Percentiles rank a stretch among this genome's conserved stretches.
phyloP scores from a whole-genome alignment of 1,140 invertebrate genomes.

The Eulimnadia texana region DNA sequence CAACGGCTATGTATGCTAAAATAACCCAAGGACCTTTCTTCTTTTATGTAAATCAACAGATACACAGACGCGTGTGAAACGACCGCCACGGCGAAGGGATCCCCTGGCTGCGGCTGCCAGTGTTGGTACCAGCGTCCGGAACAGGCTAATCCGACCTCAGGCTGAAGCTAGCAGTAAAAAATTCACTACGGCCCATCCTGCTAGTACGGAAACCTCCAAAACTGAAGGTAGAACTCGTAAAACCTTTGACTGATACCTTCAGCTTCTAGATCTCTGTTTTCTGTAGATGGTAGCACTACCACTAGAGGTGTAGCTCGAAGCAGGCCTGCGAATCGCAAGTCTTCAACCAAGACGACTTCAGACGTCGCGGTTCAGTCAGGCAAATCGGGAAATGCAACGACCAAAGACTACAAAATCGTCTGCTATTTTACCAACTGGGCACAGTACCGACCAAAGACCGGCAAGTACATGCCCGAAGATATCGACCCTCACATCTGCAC shows the following conservation, averaged over 20 bases:
- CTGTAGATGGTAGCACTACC: neutral
- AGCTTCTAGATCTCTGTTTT: neutral
- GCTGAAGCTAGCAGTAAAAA: neutral
- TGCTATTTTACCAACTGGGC: slow-evolving; percentile 98
- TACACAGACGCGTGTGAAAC: neutral
- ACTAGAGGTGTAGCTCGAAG: neutral
- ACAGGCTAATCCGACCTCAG: slow-evolving; percentile 7
- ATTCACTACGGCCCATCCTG: neutral
- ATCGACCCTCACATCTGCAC: slow-evolving; percentile 90
- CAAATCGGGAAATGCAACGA: neutral
- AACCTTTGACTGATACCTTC: too few species aligned
- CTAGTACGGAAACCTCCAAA: neutral
- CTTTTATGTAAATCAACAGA: neutral
- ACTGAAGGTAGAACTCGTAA: too few species aligned
- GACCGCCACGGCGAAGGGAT: slow-evolving; percentile 9
- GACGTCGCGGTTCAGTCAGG: neutral
- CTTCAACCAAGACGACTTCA: neutral
- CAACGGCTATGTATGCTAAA: neutral
- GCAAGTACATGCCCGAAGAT: slow-evolving; percentile 87
- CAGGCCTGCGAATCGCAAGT: neutral
- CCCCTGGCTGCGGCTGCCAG: slow-evolving; percentile 12
- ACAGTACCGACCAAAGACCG: slow-evolving; percentile 80
- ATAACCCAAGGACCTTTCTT: neutral
- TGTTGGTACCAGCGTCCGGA: slow-evolving; percentile 12
- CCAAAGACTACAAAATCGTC: slow-evolving; percentile 44